phyloP scores from a whole-genome alignment of 2,113 vertebrate species.

The Lampris megalopsis region DNA sequence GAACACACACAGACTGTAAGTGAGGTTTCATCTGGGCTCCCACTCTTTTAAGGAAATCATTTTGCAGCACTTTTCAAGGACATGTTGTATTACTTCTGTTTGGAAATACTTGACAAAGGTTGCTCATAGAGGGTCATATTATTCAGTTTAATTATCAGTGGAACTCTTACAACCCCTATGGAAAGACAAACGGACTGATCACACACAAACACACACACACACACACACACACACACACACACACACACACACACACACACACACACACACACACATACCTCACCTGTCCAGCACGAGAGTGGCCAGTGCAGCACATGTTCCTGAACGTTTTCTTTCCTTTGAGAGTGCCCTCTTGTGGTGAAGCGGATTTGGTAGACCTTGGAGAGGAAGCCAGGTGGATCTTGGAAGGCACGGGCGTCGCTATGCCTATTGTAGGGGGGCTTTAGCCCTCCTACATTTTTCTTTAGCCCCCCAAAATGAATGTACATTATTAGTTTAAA shows the following conservation, averaged over 20 bases:
- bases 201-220: not conserved
- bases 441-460: too few relatives aligned
- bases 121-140: too few relatives aligned
- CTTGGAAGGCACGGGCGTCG: too few relatives aligned
- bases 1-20: not conserved
- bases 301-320: constrained; percentile 68
- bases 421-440: too few relatives aligned
- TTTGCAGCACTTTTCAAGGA: too few relatives aligned
- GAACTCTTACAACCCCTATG: too few relatives aligned
- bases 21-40: not conserved
- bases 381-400: not conserved
- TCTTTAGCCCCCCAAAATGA: too few relatives aligned
- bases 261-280: constrained; percentile 22
- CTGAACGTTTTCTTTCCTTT: constrained; percentile 4
- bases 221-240: not conserved
- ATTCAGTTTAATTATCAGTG: too few relatives aligned
- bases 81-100: too few relatives aligned
- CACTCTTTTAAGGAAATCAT: constrained; percentile 76
- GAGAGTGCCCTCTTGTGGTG: constrained; percentile 20
- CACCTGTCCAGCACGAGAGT: constrained; percentile 86
- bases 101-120: too few relatives aligned
- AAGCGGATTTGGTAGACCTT: constrained; percentile 30
- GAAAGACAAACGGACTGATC: not conserved
- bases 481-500: too few relatives aligned
- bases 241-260: not conserved